These are phyloP conservation scores for Lepeophtheirus nordmannii DNA, from an alignment of 2,888 invertebrate genomes.

Conservation along the genomic window DNA sequence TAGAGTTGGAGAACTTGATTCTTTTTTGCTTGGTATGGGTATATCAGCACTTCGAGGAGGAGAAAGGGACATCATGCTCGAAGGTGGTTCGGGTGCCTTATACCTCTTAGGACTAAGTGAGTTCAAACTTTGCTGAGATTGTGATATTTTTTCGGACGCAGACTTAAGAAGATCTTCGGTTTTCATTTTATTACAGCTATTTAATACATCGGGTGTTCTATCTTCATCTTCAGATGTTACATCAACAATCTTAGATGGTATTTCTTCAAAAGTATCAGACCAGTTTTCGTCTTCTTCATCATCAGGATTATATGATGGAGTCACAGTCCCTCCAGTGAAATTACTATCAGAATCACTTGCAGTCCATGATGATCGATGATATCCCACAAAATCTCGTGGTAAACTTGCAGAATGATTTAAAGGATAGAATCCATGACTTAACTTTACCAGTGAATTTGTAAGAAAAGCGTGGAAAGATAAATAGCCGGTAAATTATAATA, in stretches of 20 bases:
- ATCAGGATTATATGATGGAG: background rate
- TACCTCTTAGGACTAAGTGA: background rate
- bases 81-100: background rate
- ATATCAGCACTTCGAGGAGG: background rate
- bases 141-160: background rate
- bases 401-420: background rate
- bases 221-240: background rate
- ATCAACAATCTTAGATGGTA: background rate
- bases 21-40: background rate
- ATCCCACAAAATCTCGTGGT: background rate
- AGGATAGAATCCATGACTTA: background rate
- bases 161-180: background rate
- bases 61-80: background rate
- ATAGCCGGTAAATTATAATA: no score
- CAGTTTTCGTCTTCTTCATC: slow-evolving; percentile 7
- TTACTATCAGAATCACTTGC: background rate
- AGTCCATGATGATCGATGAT: background rate
- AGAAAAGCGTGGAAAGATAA: no score
- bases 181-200: background rate
- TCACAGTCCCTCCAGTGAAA: background rate
- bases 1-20: background rate
- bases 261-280: slow-evolving; percentile 12
- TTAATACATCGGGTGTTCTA: background rate
- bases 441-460: background rate
- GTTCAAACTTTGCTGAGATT: background rate